Conservation (phyloP, 2,797 vertebrate species). For the Cebuella pygmaea region DNA sequence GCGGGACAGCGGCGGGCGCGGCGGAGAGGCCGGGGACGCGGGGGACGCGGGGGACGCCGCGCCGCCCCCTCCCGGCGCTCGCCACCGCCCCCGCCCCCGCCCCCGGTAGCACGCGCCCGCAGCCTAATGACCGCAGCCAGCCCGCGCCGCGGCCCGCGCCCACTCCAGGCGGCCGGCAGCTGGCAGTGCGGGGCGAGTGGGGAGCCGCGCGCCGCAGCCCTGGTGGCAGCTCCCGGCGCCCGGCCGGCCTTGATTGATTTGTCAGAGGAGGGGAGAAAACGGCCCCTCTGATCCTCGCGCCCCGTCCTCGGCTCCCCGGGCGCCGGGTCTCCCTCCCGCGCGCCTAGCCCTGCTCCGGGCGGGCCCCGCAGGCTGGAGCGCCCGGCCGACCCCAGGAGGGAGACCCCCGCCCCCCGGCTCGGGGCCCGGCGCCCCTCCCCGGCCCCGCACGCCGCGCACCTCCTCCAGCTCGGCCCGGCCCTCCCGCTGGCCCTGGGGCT, state of each 20-base stretch:
- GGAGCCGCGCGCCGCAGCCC: conserved; percentile 68
- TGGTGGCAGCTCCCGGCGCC: conserved; percentile 81
- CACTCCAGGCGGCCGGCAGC: conserved; percentile 80
- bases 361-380: conserved; percentile 67
- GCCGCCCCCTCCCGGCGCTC: conserved; percentile 5
- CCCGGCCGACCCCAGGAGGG: conserved; percentile 62
- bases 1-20: conserved; percentile 43
- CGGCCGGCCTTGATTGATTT: conserved; percentile 85
- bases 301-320: conserved; percentile 61
- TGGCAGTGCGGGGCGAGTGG: conserved; percentile 79
- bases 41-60: background rate
- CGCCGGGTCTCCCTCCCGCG: conserved; percentile 65
- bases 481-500: conserved; percentile 60
- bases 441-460: background rate
- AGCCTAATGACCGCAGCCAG: conserved; percentile 80
- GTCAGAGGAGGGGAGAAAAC: conserved; percentile 82
- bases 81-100: conserved; percentile 16
- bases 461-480: conserved; percentile 5
- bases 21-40: background rate
- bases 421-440: conserved; percentile 17
- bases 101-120: conserved; percentile 59
- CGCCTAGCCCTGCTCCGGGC: conserved; percentile 57
- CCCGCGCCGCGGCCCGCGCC: conserved; percentile 78
- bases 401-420: conserved; percentile 37
- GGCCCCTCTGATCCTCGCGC: conserved; percentile 78